Conservation (phyloP, 2,113 vertebrate genomes). For the Acinonyx jubatus region DNA sequence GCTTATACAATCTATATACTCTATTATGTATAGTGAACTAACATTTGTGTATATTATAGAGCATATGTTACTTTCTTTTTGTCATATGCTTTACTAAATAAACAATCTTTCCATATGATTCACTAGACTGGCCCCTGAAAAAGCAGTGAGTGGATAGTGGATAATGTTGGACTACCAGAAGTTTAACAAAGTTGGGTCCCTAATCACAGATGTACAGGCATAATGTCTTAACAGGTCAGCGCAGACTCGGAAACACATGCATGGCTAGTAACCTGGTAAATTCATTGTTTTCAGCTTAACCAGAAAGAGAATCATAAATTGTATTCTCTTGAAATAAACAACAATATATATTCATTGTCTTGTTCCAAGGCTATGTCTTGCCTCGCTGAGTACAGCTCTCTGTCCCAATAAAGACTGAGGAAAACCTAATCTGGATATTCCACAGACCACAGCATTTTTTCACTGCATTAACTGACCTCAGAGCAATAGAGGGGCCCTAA, state of each 20-base stretch:
- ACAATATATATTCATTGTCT: not conserved
- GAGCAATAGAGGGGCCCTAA: not conserved
- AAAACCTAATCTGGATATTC: not conserved
- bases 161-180: not conserved
- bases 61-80: not conserved
- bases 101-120: not conserved
- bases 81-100: not conserved
- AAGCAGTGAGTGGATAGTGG: not conserved
- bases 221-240: not conserved
- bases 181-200: not conserved
- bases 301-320: not conserved
- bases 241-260: not conserved
- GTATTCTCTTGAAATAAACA: not conserved
- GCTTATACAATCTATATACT: not conserved
- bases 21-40: not conserved
- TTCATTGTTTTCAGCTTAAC: not conserved
- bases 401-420: not conserved
- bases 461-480: not conserved
- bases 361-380: not conserved
- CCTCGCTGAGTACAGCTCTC: not conserved
- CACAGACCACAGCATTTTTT: not conserved
- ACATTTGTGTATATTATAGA: not conserved
- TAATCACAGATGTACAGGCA: not conserved
- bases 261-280: not conserved
- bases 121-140: not conserved